Percentiles rank a stretch among this genome's conserved stretches.
Evolutionary conservation across 2,797 vertebrate species (phyloP).

Genomic region (Synanceia verrucosa): DNA sequence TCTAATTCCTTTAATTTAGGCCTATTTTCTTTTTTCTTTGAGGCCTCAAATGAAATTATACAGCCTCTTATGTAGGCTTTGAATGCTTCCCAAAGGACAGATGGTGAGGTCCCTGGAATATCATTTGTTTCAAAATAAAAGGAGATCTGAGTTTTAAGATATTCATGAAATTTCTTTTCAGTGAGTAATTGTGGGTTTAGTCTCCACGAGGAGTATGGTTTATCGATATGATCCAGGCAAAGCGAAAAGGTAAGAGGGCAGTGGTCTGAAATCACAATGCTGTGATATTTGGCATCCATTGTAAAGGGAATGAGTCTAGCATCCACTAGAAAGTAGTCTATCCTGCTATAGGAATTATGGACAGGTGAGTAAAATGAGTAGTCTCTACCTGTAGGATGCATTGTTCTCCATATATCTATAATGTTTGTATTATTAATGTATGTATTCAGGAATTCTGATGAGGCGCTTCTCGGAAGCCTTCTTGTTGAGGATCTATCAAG

Average conservation of each 20-base stretch:
- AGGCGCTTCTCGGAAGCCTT: neutral
- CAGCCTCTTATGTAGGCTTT: neutral
- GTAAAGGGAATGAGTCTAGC: neutral
- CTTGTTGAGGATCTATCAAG: neutral
- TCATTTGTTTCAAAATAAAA: neutral
- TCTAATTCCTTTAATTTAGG: no score
- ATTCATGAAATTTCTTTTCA: neutral
- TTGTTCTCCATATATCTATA: neutral
- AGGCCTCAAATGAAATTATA: neutral
- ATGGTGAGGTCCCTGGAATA: neutral
- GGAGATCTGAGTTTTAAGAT: neutral
- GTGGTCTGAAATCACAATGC: neutral
- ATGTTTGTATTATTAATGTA: neutral
- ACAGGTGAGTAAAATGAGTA: constrained; percentile 3
- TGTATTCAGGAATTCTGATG: neutral
- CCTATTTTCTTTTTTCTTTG: neutral
- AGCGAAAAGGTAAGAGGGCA: neutral
- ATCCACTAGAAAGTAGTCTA: neutral
- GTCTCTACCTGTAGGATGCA: neutral
- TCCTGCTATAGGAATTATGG: neutral
- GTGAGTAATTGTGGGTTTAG: neutral
- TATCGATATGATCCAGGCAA: neutral
- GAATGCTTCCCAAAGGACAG: neutral
- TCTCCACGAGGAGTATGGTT: neutral
- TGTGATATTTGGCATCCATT: neutral